Evolutionary conservation across 2,113 vertebrate species (phyloP), one percentile per base, ranked within the genome.

Genomic region (Shinisaurus crocodilurus): DNA sequence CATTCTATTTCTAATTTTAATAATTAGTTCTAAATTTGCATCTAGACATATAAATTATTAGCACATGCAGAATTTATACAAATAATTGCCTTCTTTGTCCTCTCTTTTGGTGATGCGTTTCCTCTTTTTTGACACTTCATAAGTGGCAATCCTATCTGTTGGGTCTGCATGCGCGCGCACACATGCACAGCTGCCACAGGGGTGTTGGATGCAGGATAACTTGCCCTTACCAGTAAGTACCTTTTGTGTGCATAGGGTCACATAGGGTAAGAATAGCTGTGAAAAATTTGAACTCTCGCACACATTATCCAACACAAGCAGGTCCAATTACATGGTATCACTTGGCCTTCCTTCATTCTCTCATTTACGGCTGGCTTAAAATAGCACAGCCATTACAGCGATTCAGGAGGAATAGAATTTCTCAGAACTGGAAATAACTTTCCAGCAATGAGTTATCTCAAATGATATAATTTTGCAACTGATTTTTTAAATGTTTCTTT

Each of bases 381-480:
- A 89, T 90, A 90, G 60, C 34, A 82, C 4, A 86, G 37, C 29
- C 2, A 40, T 89, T 93, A 60, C 86, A 85, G 25, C n/a, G 45
- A 91, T 87, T 92, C 6, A 85, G 90, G 63, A 79, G 87, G 70
- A 23, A 27, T 74, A 70, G 82, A 77, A 40, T 72, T 87, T 70
- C 60, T 80, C 83, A 85, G 67, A 2, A 86, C 82, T 80, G 18
- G 43, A 74, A 79, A 90, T 80, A 86, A 40, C n/a, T 69, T 34
- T 82, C 13, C 45, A 85, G 34, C 23, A 70, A 15, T 40, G 27
- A 45, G 74, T 75, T 54, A n/a, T 70, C 83, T 80, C 48, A 43
- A 90, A 86, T 86, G 54, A 86, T 82, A 86, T 82, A 69, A n/a
- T 91, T 91, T 83, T 85, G 86, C 72, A 85, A 83, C 82, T 57